Evolutionary conservation across 2,113 vertebrate genomes (phyloP), one percentile per base, ranked within the genome.

Genomic region (Hydrochoerus hydrochaeris): DNA sequence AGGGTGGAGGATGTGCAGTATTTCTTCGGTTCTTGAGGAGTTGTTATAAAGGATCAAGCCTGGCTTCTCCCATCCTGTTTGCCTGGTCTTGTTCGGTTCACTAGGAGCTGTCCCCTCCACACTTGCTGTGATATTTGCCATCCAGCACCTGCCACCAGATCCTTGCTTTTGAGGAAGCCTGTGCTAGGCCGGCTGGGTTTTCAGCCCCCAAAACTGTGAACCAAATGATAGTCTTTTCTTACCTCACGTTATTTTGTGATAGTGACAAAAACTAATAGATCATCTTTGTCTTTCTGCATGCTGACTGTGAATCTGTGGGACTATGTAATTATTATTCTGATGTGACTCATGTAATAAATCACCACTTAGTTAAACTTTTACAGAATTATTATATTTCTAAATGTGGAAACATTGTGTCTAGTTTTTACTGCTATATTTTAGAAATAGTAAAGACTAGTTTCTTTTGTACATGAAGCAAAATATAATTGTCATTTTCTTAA

Each of bases 281-380:
- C 24, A 35, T 54, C 63, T 83, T 80, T 77, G 3, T 20, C 62
- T 85, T 91, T 60, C 44, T 80, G n/a, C 60, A 24, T 26, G 28
- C 38, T 22, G 41, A 35, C 62, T 82, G 28, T 73, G 85, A 88
- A 30, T 75, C 19, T 77, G 16, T 57, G 32, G 32, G 30, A 62
- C 5, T 57, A 17, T 65, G 38, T 57, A 92, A 95, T 88, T 94
- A 94, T 46, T 86, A 85, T 88, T 60, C 24, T 82, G 65, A 86
- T 83, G 26, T 63, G 63, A 85, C 41, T 90, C 52, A 60, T 54
- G 7, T 46, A 92, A 83, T 0, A 20, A 92, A 90, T 89, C 41
- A 81, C 63, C 49, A 7, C 82, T 32, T 80, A 69, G 7, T 92
- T 35, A 78, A 52, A 73, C 46, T 92, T 86, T 65, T 54, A 94